phyloP scores from a whole-genome alignment of 2,113 vertebrate species.

The Cyanistes caeruleus region DNA sequence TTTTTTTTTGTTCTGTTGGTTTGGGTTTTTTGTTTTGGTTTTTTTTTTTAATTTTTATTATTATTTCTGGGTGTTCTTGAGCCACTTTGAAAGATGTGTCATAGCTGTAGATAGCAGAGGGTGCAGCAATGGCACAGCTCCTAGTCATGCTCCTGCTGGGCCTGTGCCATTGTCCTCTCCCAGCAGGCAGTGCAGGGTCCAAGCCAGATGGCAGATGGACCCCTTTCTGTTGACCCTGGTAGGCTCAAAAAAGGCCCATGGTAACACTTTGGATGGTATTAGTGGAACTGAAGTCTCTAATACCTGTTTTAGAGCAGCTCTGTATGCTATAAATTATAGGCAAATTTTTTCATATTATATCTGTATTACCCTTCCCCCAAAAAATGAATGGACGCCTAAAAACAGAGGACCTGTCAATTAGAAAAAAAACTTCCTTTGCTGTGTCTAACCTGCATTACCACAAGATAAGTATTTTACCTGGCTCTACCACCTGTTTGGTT shows the following conservation, averaged over 20 bases:
- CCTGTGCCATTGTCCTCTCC: not conserved
- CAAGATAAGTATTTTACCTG: not conserved
- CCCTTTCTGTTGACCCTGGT: not conserved
- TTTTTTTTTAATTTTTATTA: constrained; percentile 78
- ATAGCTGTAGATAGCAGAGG: not conserved
- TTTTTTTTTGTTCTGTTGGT: constrained; percentile 88
- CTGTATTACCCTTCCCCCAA: not conserved
- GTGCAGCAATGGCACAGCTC: not conserved
- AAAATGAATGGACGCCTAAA: not conserved
- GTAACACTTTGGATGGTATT: constrained; percentile 29
- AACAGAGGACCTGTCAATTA: not conserved
- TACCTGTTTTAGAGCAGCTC: constrained; percentile 2
- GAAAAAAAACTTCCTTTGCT: not conserved
- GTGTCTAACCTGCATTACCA: not conserved
- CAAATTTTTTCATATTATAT: not conserved
- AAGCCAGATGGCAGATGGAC: not conserved
- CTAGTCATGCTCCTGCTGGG: not conserved
- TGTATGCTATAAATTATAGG: not conserved
- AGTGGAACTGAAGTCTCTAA: not conserved
- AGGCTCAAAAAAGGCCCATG: not conserved
- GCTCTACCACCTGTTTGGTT: not conserved
- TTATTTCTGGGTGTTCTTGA: constrained; percentile 59
- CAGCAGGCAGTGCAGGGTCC: accelerated
- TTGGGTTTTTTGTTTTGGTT: constrained; percentile 86
- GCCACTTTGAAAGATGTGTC: constrained; percentile 17